Evolutionary conservation across 1,140 invertebrate species (phyloP).

Genomic region (Drosophila paulistorum): DNA sequence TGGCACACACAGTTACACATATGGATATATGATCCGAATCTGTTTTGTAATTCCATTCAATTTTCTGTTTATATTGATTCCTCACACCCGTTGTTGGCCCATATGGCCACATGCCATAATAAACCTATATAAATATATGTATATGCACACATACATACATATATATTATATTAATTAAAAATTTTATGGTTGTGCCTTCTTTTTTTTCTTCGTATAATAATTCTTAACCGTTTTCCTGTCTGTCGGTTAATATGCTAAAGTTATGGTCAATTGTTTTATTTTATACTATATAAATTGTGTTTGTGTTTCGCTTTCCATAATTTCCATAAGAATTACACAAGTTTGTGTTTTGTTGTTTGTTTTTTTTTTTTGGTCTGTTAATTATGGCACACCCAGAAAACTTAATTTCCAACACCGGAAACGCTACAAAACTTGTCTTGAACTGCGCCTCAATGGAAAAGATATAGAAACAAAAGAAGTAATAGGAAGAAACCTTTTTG

Average conservation of each 20-base stretch:
- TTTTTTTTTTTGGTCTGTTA: slow-evolving; percentile 8
- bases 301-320: slow-evolving; percentile 14
- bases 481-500: slow-evolving; percentile 21
- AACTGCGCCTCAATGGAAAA: slow-evolving; percentile 7
- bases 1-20: too few relatives aligned
- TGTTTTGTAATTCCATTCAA: too few relatives aligned
- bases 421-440: slow-evolving; percentile 16
- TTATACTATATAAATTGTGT: not conserved
- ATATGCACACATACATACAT: not conserved
- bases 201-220: slow-evolving; percentile 23
- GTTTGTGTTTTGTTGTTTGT: not conserved
- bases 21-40: too few relatives aligned
- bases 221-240: slow-evolving; percentile 1
- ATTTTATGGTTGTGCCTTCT: not conserved
- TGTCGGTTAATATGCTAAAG: not conserved
- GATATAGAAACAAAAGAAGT: not conserved
- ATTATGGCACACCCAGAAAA: slow-evolving; percentile 58
- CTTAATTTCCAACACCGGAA: slow-evolving; percentile 49
- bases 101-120: too few relatives aligned
- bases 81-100: too few relatives aligned
- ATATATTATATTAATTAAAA: not conserved
- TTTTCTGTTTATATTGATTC: too few relatives aligned
- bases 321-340: slow-evolving; percentile 44
- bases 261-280: slow-evolving; percentile 9
- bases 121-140: too few relatives aligned